phyloP scores from a whole-genome alignment of 1,140 invertebrate species.

The Ladona fulva region DNA sequence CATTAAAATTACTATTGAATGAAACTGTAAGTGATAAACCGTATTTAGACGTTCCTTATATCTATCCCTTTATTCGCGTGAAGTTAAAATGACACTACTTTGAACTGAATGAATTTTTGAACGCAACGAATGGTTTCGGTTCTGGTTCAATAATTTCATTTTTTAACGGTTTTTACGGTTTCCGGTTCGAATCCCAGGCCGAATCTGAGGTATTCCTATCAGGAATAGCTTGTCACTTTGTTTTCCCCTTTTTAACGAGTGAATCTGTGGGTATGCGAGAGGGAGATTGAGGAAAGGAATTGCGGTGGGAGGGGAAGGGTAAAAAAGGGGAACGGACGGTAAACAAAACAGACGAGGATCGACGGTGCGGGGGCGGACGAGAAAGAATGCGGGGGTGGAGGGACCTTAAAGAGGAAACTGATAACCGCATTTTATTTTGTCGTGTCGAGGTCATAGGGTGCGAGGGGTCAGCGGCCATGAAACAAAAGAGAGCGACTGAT shows the following conservation, averaged over 20 bases:
- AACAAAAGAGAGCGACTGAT: not conserved
- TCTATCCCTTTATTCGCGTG: too few relatives aligned
- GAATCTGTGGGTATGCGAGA: not conserved
- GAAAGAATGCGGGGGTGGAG: not conserved
- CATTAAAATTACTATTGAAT: too few relatives aligned
- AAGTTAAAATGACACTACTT: too few relatives aligned
- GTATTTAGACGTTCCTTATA: too few relatives aligned
- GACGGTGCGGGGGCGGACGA: too few relatives aligned
- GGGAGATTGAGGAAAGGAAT: not conserved
- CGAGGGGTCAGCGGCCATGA: not conserved
- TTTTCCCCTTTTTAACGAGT: not conserved
- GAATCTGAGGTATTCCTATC: not conserved
- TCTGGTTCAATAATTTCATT: too few relatives aligned
- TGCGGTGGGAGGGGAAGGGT: not conserved
- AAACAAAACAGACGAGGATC: not conserved
- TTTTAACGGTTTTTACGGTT: too few relatives aligned
- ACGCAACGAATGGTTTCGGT: too few relatives aligned
- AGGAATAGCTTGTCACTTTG: not conserved
- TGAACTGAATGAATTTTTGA: too few relatives aligned
- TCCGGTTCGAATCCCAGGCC: too few relatives aligned
- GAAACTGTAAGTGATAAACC: too few relatives aligned
- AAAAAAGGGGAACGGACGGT: not conserved
- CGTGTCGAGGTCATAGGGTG: not conserved
- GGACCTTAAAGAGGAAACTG: too few relatives aligned
- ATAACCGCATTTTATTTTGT: not conserved